Evolutionary conservation across 2,888 invertebrate genomes (phyloP).

Genomic region (Flabesymbios commensalis): DNA sequence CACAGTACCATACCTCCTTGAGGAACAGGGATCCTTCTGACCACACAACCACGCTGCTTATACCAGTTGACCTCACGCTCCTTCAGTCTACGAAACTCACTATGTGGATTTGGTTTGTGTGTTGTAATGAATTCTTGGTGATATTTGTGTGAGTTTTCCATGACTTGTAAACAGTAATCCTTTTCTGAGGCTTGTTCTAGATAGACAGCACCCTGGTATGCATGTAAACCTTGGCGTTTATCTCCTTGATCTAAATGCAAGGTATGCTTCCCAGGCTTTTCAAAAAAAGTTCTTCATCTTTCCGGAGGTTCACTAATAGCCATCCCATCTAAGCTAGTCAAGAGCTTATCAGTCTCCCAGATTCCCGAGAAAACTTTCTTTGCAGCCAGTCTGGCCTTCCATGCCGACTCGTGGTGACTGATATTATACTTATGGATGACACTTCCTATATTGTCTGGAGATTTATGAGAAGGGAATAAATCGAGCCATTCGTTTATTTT

Average conservation of each 20-base stretch:
- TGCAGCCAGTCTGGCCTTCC: constrained; percentile 43
- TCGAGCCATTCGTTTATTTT: constrained; percentile 41
- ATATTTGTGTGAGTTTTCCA: constrained; percentile 37
- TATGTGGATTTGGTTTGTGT: background rate
- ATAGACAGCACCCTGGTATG: constrained; percentile 45
- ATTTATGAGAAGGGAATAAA: constrained; percentile 32
- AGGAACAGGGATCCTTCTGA: constrained; percentile 43
- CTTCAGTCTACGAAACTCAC: constrained; percentile 32
- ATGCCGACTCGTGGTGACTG: constrained; percentile 44
- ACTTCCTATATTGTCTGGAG: constrained; percentile 37
- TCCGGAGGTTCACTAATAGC: constrained; percentile 53
- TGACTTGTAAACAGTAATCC: constrained; percentile 34
- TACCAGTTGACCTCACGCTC: constrained; percentile 39
- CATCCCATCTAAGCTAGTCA: constrained; percentile 48
- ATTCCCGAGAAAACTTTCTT: constrained; percentile 46
- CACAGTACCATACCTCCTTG: constrained; percentile 52
- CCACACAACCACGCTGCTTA: constrained; percentile 33
- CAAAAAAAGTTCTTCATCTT: too few relatives aligned
- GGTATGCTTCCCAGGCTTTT: constrained; percentile 32
- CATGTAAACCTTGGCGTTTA: constrained; percentile 45
- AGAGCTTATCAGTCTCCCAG: constrained; percentile 49
- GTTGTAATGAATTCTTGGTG: constrained; percentile 29
- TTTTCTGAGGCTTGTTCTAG: constrained; percentile 39
- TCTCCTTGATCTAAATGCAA: constrained; percentile 48
- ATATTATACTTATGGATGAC: constrained; percentile 45